Conservation (phyloP, 2,888 invertebrate genomes). For the Nowickia ferox region DNA sequence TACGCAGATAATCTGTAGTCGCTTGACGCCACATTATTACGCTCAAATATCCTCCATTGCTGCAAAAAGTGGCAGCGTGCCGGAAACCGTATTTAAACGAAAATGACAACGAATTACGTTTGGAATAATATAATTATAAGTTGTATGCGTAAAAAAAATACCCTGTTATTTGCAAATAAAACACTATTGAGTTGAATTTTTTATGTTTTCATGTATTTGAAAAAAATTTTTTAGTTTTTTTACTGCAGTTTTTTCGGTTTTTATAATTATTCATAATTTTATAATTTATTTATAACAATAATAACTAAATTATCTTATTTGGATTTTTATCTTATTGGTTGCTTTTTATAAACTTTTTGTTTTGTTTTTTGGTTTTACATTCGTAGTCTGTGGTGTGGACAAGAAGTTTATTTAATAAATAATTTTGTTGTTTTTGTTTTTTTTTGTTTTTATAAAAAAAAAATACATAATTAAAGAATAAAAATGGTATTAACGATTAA, state of each 20-base stretch:
- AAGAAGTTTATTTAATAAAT: slow-evolving; percentile 74
- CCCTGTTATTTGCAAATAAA: slow-evolving; percentile 15
- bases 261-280: slow-evolving; percentile 72
- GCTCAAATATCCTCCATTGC: no score
- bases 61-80: no score
- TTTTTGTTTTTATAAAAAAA: slow-evolving; percentile 59
- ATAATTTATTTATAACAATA: slow-evolving; percentile 76
- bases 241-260: slow-evolving; percentile 70
- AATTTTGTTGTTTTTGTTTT: slow-evolving; percentile 69
- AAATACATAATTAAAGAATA: slow-evolving; percentile 62
- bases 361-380: slow-evolving; percentile 67
- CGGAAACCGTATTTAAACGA: no score
- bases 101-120: no score
- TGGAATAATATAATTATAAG: no score
- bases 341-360: slow-evolving; percentile 61
- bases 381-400: slow-evolving; percentile 75
- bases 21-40: no score
- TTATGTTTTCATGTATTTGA: slow-evolving; percentile 74
- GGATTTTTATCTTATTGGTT: slow-evolving; percentile 55
- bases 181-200: slow-evolving; percentile 52
- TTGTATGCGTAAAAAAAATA: no score
- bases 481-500: slow-evolving; percentile 63
- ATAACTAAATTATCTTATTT: slow-evolving; percentile 73
- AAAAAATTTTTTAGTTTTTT: slow-evolving; percentile 73
- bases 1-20: no score